phyloP scores from a whole-genome alignment of 2,797 vertebrate genomes.

The Hemitrygon akajei region DNA sequence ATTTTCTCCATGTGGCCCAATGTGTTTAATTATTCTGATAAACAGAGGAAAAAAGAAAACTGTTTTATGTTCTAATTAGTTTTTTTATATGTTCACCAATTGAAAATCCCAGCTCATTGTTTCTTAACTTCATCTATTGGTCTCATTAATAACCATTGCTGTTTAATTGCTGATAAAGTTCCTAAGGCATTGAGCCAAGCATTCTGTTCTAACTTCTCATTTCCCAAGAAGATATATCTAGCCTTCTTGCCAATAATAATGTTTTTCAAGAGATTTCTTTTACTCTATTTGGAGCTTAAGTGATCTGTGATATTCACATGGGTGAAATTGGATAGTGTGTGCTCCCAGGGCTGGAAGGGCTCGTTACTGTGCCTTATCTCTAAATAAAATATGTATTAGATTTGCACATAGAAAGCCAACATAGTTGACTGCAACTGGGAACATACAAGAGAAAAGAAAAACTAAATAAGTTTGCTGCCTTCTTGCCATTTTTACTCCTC shows the following conservation, averaged over 20 bases:
- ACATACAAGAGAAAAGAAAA: background rate
- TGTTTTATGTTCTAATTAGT: background rate
- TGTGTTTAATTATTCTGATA: background rate
- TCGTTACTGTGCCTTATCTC: too few species aligned
- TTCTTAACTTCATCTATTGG: background rate
- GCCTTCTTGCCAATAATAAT: slow-evolving; percentile 6
- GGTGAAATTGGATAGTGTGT: too few species aligned
- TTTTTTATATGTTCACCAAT: background rate
- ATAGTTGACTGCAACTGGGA: background rate
- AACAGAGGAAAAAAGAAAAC: background rate
- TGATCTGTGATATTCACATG: background rate
- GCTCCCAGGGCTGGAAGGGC: too few species aligned
- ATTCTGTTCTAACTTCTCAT: background rate
- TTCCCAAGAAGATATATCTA: background rate
- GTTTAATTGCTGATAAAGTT: background rate
- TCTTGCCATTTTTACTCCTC: background rate
- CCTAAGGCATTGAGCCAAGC: background rate
- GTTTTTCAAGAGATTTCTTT: background rate
- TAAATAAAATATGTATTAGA: background rate
- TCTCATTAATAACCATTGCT: background rate
- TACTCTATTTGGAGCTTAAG: background rate
- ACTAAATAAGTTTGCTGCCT: background rate
- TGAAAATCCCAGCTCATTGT: background rate
- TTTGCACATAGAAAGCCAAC: background rate
- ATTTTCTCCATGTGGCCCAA: background rate